These are phyloP conservation scores for Amia ocellicauda DNA, from an alignment of 2,113 vertebrate species.

Conservation along the genomic window DNA sequence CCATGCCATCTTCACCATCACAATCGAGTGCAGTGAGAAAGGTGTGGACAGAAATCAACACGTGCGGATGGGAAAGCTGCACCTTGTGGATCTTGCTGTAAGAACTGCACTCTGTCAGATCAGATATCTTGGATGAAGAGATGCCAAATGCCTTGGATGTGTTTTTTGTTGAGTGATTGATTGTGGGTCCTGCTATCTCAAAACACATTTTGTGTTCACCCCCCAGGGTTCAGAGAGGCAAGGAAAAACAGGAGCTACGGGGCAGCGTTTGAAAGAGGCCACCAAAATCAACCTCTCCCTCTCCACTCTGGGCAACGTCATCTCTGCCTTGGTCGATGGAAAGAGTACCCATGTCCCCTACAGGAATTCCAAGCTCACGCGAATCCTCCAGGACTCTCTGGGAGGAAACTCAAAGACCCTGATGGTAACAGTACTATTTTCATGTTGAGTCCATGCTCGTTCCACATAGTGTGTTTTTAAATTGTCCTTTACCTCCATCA, in stretches of 20 bases:
- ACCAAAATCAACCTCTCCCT: conserved; percentile 98
- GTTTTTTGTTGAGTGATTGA: too few species aligned
- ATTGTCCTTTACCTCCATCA: too few species aligned
- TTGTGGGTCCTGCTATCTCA: too few species aligned
- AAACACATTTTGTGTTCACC: too few species aligned
- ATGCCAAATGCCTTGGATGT: too few species aligned
- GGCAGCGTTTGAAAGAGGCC: conserved; percentile 94
- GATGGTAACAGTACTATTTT: conserved; percentile 86
- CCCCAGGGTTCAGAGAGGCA: conserved; percentile 93
- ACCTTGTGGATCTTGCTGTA: conserved; percentile 94
- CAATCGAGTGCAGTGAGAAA: conserved; percentile 97
- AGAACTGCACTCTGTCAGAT: conserved; percentile 49
- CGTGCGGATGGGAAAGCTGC: conserved; percentile 95
- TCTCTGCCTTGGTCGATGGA: conserved; percentile 95
- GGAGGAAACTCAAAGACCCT: conserved; percentile 98
- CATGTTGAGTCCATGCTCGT: too few species aligned
- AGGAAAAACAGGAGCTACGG: conserved; percentile 94
- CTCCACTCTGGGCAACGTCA: conserved; percentile 94
- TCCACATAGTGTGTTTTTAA: too few species aligned
- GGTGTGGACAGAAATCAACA: conserved; percentile 92
- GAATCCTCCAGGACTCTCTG: conserved; percentile 92
- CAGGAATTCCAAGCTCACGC: conserved; percentile 94
- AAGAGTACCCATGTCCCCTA: conserved; percentile 98
- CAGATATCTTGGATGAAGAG: too few species aligned
- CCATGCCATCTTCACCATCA: conserved; percentile 96